phyloP scores from a whole-genome alignment of 2,113 vertebrate genomes.

The Gallinago undulata region DNA sequence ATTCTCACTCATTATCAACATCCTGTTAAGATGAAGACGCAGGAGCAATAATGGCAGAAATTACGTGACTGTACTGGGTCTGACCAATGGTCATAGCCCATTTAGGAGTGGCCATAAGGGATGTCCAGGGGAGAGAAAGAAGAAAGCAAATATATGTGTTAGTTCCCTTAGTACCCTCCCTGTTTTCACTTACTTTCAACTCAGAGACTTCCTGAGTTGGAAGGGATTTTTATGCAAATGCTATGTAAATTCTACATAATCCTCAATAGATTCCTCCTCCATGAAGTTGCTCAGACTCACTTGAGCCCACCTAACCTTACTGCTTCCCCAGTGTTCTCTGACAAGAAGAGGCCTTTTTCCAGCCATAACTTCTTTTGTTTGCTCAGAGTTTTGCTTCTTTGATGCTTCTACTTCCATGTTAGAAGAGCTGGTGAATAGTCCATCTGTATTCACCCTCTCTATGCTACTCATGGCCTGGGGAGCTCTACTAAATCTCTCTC shows the following conservation, averaged over 20 bases:
- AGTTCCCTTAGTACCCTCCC: not conserved
- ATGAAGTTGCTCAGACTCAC: not conserved
- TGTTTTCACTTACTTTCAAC: not conserved
- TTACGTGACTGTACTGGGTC: rapidly evolving
- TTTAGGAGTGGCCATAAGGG: not conserved
- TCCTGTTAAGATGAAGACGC: not conserved
- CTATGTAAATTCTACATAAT: not conserved
- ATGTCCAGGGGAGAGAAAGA: not conserved
- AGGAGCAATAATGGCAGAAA: not conserved
- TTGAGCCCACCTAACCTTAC: not conserved
- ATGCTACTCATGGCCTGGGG: not conserved
- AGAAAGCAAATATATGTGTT: not conserved
- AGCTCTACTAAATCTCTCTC: not conserved
- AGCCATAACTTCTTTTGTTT: not conserved
- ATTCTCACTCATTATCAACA: not conserved
- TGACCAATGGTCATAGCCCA: not conserved
- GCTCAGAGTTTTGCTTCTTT: not conserved
- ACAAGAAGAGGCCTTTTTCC: not conserved
- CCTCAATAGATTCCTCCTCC: not conserved
- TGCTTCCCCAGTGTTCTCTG: not conserved
- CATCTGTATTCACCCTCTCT: not conserved
- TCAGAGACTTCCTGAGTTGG: not conserved
- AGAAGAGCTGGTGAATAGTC: not conserved
- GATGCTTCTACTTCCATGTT: not conserved
- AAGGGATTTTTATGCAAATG: not conserved